Base-by-base conservation (phyloP, 2,113 vertebrate genomes). In the Python bivittatus region DNA sequence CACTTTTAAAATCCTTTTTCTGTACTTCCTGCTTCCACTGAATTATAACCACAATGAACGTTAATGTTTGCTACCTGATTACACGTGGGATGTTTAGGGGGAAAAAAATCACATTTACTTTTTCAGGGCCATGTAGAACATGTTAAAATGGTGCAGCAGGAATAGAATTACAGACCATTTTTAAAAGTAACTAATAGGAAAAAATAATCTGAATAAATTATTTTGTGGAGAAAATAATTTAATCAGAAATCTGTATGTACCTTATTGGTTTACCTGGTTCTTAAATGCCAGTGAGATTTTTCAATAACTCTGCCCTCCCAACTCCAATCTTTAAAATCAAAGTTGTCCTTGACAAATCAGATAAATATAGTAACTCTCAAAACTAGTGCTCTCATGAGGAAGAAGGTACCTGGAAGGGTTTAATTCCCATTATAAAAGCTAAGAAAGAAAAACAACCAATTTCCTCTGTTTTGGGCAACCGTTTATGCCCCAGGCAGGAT, bases 401-500 rank as follows among this genome's bases (percentile, higher is more conserved):
- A 86, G 90, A 94, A 94, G 90, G 89, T 88, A 85, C 22, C 87
- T 93, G 61, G 79, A 48, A 3, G 53, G 11, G 60, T 91, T 61
- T 0, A 94, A 94, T 95, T 91, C 89, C 42, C 93, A 15, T 93
- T 0, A 0, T 87, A 92, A 95, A 93, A 93, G 93, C 95, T 88
- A 87, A 90, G 91, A 95, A 87, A 86, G 91, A 95, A 94, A 87
- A 97, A 79, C 44, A 96, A 95, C 95, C 91, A 8, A 79, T 96
- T 96, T 97, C 95, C 93, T 96, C 60, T 90, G 27, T 94, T 84
- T 96, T 96, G 95, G 48, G 68, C 64, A 94, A 33, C 95, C 93
- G 94, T 94, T 94, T 95, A 79, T 83, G 88, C 53, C 96, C 93
- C 92, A 83, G 94, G 92, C 94, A 93, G 44, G 93, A 94, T 29